Percentiles rank a stretch among this genome's conserved stretches.
These are phyloP conservation scores for Drosophila tani DNA, from an alignment of 1,140 invertebrate species.

Conservation along the genomic window DNA sequence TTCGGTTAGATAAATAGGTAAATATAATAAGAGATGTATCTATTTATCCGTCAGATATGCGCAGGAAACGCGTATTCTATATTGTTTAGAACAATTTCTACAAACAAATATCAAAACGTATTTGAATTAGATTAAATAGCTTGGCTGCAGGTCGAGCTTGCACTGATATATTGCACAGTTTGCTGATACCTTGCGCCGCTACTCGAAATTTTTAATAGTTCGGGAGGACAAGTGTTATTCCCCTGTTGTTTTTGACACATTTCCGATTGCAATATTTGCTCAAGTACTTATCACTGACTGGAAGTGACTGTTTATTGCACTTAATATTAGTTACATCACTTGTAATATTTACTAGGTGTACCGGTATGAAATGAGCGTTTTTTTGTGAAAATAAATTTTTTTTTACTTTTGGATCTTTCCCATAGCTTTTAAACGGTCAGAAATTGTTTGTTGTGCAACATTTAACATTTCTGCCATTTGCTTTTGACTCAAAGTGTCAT, in stretches of 20 bases:
- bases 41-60: slow-evolving; percentile 6
- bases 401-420: too few species aligned
- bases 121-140: not conserved
- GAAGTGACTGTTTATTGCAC: slow-evolving; percentile 4
- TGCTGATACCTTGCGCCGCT: not conserved
- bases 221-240: slow-evolving; percentile 13
- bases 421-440: too few species aligned
- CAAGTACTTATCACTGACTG: slow-evolving; percentile 7
- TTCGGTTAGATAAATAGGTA: slow-evolving; percentile 48
- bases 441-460: too few species aligned
- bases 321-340: not conserved
- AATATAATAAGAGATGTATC: slow-evolving; percentile 32
- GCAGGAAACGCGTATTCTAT: not conserved
- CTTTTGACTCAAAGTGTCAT: too few species aligned
- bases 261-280: slow-evolving; percentile 25
- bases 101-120: not conserved
- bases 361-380: too few species aligned
- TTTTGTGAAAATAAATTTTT: too few species aligned
- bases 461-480: too few species aligned
- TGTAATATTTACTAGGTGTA: too few species aligned
- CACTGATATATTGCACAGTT: slow-evolving; percentile 6
- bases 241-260: slow-evolving; percentile 33
- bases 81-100: not conserved
- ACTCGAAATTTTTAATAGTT: slow-evolving; percentile 12
- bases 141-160: not conserved